Conservation (phyloP, 2,888 invertebrate genomes). For the Salpingus planirostris region DNA sequence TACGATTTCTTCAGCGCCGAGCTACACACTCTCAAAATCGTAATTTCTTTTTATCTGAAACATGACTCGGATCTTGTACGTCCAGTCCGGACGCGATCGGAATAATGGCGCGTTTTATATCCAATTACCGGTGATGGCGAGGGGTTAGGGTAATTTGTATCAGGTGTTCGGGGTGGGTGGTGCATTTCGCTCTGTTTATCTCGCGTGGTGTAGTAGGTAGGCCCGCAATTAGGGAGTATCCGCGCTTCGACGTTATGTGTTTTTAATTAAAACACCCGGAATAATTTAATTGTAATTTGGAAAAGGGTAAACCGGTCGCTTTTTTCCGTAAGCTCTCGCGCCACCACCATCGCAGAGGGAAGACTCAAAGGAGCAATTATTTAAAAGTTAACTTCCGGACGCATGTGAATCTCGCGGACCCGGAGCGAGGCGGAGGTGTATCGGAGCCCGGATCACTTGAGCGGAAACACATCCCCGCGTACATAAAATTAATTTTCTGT, state of each 20-base stretch:
- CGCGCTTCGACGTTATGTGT: conserved; percentile 24
- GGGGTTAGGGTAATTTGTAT: conserved; percentile 10
- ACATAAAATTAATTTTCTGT: conserved; percentile 21
- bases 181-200: conserved; percentile 19
- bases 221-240: conserved; percentile 20
- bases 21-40: too few relatives aligned
- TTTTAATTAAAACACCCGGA: conserved; percentile 27
- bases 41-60: too few relatives aligned
- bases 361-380: conserved; percentile 26
- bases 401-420: conserved; percentile 13
- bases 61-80: too few relatives aligned
- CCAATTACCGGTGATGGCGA: too few relatives aligned
- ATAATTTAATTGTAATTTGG: conserved; percentile 27
- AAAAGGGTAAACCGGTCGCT: conserved; percentile 13
- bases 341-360: neutral
- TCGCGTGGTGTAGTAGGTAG: too few relatives aligned
- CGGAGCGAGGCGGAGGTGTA: conserved; percentile 5
- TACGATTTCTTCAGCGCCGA: too few relatives aligned
- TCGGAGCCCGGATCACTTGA: conserved; percentile 8
- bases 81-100: too few relatives aligned
- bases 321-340: conserved; percentile 14
- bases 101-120: too few relatives aligned
- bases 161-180: conserved; percentile 15
- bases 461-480: conserved; percentile 14
- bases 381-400: conserved; percentile 21